Base-by-base conservation (phyloP, 2,113 vertebrate species). In the Rhadina sibilatrix region DNA sequence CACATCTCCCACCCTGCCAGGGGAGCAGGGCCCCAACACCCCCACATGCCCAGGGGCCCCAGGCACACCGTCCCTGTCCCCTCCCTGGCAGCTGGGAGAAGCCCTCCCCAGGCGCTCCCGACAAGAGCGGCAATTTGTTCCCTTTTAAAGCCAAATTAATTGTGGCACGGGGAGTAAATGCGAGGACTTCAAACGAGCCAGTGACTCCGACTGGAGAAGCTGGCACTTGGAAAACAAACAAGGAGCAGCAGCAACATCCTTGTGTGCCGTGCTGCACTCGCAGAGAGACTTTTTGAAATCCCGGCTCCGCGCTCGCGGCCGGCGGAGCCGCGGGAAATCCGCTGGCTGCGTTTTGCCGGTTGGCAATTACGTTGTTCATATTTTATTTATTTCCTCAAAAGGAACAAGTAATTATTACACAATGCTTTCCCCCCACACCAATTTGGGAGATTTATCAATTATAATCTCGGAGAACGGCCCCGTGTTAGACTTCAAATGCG, bases 331-430 rank as follows among this genome's bases (percentile, higher is more conserved):
- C 5, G 33, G 97, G 97, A 93, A 96, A 93, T 72, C 84, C 57
- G 10, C 71, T 57, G 10, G 4, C 93, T 65, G 89, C 56, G 9
- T 96, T 94, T 75, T 61, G 93, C 96, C 24, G 15, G 65, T 89
- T 90, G 52, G 95, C 61, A 96, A 96, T 97, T 96, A 95, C 92
- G 63, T 90, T 97, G 95, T 94, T 97, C 97, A 97, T 97, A 96
- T 97, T 97, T 97, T 97, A 97, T 97, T 97, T 94, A 97, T 97
- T 95, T 94, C 93, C 95, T 97, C 97, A 97, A 97, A 96, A 91
- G 95, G 66, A 97, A 94, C 93, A 38, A 97, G 94, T 95, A 94
- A 97, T 97, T 96, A 96, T 95, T 95, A 96, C 96, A 96, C 96
- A 96, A 91, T 92, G 15, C 70, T 81, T 89, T 84, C 79, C 83